These are phyloP conservation scores for Serrognathus titanus DNA, from an alignment of 2,888 invertebrate species.

Conservation along the genomic window DNA sequence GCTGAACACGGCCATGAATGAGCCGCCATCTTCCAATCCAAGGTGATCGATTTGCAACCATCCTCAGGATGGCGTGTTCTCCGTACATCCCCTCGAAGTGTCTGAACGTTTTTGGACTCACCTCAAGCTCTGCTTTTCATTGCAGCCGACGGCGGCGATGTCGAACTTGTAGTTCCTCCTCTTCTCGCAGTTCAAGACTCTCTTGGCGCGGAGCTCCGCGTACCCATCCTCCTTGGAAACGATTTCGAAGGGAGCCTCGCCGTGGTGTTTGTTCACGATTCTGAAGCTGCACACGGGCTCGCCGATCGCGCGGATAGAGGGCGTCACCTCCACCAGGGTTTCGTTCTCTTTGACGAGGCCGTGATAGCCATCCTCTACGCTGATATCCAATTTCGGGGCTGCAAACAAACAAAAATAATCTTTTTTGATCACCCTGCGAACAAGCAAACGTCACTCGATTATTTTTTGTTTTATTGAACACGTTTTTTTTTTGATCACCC, in stretches of 20 bases:
- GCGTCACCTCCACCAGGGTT: slow-evolving; percentile 87
- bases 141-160: slow-evolving; percentile 90
- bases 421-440: not conserved
- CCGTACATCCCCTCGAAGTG: too few species aligned
- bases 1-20: too few species aligned
- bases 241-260: slow-evolving; percentile 80
- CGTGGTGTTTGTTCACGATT: slow-evolving; percentile 88
- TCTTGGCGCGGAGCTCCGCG: slow-evolving; percentile 79
- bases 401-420: slow-evolving; percentile 35
- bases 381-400: slow-evolving; percentile 73
- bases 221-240: slow-evolving; percentile 59
- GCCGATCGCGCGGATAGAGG: slow-evolving; percentile 81
- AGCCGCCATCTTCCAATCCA: too few species aligned
- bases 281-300: slow-evolving; percentile 78
- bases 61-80: too few species aligned
- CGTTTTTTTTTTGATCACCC: too few species aligned
- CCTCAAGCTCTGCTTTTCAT: slow-evolving; percentile 65
- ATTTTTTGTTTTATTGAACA: too few species aligned
- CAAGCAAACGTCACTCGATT: too few species aligned
- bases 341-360: slow-evolving; percentile 91
- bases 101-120: slow-evolving; percentile 36
- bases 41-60: too few species aligned
- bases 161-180: slow-evolving; percentile 93
- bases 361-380: slow-evolving; percentile 85
- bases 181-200: slow-evolving; percentile 89